Evolutionary conservation across 2,797 vertebrate genomes (phyloP).

Genomic region (Phylloscopus collybita): DNA sequence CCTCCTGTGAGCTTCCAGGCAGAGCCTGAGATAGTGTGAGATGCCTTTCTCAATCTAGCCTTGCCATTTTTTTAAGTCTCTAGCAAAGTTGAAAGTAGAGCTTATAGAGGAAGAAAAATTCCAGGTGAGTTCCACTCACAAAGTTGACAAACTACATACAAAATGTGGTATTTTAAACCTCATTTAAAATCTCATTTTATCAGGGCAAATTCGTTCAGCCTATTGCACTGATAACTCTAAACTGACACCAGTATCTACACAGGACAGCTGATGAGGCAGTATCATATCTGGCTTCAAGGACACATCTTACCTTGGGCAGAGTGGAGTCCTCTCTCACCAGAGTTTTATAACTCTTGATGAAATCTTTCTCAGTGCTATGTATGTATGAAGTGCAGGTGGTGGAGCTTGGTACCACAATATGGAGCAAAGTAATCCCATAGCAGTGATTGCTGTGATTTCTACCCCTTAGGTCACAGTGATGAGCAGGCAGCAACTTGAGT

Average conservation of each 20-base stretch:
- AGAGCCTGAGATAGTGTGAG: not conserved
- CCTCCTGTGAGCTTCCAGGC: not conserved
- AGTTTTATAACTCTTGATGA: not conserved
- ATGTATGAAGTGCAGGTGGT: not conserved
- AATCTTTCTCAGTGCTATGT: not conserved
- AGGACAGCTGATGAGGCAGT: not conserved
- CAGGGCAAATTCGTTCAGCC: not conserved
- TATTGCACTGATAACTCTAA: not conserved
- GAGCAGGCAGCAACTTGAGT: not conserved
- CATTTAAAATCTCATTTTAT: not conserved
- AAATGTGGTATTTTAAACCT: not conserved
- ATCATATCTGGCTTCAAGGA: not conserved
- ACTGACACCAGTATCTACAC: not conserved
- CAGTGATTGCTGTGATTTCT: accelerated
- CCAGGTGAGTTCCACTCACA: not conserved
- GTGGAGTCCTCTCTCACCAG: not conserved
- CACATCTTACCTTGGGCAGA: not conserved
- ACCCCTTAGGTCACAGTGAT: not conserved
- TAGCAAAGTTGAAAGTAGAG: not conserved
- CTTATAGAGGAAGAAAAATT: not conserved
- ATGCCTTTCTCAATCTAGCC: not conserved
- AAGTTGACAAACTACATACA: not conserved
- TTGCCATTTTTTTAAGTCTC: not conserved
- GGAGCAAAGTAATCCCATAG: not conserved
- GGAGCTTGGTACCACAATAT: not conserved